Conservation (phyloP, 64 coral and sea anemone species). For the Astreopora myriophthalma region DNA sequence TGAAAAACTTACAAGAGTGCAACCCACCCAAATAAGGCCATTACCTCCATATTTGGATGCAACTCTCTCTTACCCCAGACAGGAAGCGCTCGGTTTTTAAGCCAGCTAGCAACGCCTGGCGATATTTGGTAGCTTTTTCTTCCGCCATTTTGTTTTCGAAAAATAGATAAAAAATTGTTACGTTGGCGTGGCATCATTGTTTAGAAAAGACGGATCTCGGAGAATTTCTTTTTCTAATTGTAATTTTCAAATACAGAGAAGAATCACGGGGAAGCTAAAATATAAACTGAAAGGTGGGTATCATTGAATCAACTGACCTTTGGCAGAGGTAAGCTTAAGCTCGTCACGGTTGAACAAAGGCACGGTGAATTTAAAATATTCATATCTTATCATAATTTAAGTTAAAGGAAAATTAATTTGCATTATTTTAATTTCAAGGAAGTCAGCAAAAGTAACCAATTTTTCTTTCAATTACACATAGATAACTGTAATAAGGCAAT, state of each 20-base stretch:
- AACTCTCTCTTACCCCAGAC: conserved; percentile 18
- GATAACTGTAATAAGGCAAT: too few species aligned
- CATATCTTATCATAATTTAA: background rate
- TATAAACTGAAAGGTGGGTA: background rate
- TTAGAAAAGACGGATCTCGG: background rate
- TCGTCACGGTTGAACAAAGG: background rate
- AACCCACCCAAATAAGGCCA: conserved; percentile 70
- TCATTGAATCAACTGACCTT: background rate
- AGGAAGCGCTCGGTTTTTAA: background rate
- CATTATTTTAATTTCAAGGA: background rate
- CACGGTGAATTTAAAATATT: too few species aligned
- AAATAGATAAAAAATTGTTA: background rate
- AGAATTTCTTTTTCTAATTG: background rate
- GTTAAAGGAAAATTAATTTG: background rate
- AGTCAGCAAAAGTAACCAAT: background rate
- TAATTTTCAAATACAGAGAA: background rate
- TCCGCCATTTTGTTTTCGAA: conserved; percentile 30
- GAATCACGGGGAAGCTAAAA: background rate
- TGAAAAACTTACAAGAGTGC: conserved; percentile 75
- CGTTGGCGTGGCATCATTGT: background rate
- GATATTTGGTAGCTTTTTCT: conserved; percentile 30
- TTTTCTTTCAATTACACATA: too few species aligned
- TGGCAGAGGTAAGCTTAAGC: background rate
- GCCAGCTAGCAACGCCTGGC: conserved; percentile 45
- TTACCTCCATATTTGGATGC: conserved; percentile 78